Conservation (phyloP, 1,140 invertebrate genomes). For the Lordiphosa mommai region DNA sequence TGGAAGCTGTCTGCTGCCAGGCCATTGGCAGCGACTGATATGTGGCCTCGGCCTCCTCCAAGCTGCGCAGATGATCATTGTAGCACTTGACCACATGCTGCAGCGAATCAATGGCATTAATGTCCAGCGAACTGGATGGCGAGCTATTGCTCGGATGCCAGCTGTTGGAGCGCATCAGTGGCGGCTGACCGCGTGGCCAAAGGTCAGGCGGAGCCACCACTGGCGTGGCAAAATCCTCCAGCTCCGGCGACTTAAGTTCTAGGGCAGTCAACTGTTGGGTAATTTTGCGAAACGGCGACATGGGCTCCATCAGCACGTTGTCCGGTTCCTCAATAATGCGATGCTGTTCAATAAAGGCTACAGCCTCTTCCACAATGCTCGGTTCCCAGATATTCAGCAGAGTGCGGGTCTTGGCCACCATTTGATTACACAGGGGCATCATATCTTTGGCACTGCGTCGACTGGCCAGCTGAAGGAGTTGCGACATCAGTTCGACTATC, state of each 20-base stretch:
- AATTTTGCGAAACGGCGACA: conserved; percentile 88
- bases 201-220: conserved; percentile 84
- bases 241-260: conserved; percentile 85
- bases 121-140: conserved; percentile 68
- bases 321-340: conserved; percentile 79
- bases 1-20: conserved; percentile 14
- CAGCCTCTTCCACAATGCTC: conserved; percentile 90
- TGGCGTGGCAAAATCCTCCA: conserved; percentile 86
- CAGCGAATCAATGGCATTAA: conserved; percentile 69
- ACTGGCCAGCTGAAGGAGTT: conserved; percentile 86
- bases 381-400: conserved; percentile 91
- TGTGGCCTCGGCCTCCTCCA: conserved; percentile 53
- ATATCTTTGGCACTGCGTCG: conserved; percentile 87
- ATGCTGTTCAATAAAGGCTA: conserved; percentile 89
- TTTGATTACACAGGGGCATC: conserved; percentile 88
- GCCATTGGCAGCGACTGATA: conserved; percentile 65
- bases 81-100: conserved; percentile 73
- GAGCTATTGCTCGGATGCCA: conserved; percentile 61
- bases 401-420: conserved; percentile 88
- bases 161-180: conserved; percentile 70
- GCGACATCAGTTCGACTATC: conserved; percentile 89
- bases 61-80: conserved; percentile 64
- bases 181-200: conserved; percentile 80
- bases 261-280: conserved; percentile 87
- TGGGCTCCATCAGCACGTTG: conserved; percentile 80